A percentile compares a stretch with the other conserved stretches of the same genome.
Evolutionary conservation across 1,140 invertebrate genomes (phyloP).

Genomic region (Cotesia chilonis): DNA sequence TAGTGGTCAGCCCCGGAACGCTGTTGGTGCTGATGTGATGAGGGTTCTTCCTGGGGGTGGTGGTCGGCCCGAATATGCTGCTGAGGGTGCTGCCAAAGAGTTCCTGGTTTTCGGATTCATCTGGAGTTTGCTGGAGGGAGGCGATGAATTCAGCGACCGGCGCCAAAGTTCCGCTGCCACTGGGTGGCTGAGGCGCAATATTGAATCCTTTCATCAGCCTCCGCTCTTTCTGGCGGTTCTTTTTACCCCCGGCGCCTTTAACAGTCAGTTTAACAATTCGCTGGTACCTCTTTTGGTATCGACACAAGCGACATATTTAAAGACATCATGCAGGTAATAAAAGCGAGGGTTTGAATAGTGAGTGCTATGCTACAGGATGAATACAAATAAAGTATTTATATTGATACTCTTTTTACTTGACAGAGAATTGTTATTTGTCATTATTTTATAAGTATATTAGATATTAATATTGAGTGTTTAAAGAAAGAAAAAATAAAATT

Average conservation of each 20-base stretch:
- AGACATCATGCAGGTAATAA: conserved; percentile 19
- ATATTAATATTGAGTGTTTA: no score
- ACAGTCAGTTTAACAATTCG: conserved; percentile 52
- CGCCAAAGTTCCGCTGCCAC: conserved; percentile 68
- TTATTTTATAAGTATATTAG: no score
- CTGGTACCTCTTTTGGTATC: no score
- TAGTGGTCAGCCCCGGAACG: conserved; percentile 57
- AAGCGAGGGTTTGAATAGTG: no score
- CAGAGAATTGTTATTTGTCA: background rate
- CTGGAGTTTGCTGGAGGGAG: conserved; percentile 70
- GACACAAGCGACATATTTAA: background rate
- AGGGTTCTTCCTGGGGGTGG: conserved; percentile 65
- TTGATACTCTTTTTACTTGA: no score
- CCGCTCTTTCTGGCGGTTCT: conserved; percentile 90
- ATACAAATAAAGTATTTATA: no score
- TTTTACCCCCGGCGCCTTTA: conserved; percentile 88
- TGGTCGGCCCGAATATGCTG: conserved; percentile 57
- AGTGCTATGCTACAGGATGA: no score
- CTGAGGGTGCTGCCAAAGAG: conserved; percentile 63
- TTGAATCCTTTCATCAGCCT: conserved; percentile 95
- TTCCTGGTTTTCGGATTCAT: conserved; percentile 60
- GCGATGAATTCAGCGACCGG: conserved; percentile 81
- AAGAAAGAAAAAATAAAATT: no score
- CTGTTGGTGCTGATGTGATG: conserved; percentile 73
- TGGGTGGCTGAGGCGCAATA: conserved; percentile 74